Conservation (phyloP, 2,888 invertebrate species). For the Scaptodrosophila latifasciaeformis region DNA sequence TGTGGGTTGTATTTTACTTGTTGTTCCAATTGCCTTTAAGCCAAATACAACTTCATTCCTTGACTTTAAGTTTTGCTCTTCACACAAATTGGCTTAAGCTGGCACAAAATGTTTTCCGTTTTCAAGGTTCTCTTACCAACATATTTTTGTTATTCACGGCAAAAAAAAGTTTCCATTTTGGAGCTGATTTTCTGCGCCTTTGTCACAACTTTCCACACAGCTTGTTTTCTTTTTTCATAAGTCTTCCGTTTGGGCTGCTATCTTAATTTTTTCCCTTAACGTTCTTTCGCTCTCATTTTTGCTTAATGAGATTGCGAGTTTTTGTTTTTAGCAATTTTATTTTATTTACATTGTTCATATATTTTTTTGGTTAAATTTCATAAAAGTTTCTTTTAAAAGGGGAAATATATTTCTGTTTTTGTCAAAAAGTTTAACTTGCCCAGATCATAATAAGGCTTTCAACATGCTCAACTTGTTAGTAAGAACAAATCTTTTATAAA, state of each 20-base stretch:
- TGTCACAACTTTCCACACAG: constrained; percentile 46
- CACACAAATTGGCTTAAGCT: constrained; percentile 65
- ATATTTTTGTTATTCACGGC: no score
- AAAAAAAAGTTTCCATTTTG: constrained; percentile 40
- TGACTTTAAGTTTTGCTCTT: constrained; percentile 37
- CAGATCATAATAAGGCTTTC: no score
- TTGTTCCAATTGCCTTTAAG: constrained; percentile 36
- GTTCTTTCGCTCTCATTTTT: constrained; percentile 4
- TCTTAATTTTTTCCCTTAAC: no score
- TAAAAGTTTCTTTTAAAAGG: no score
- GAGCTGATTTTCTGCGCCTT: constrained; percentile 52
- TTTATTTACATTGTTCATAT: no score
- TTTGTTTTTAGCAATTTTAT: constrained; percentile 34
- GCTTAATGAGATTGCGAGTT: constrained; percentile 59
- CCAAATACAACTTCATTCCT: constrained; percentile 12
- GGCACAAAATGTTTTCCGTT: constrained; percentile 55
- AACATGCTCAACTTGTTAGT: no score
- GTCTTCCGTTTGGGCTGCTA: neutral
- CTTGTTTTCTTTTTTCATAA: neutral
- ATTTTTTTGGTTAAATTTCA: neutral
- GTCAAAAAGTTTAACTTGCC: no score
- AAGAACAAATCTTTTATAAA: no score
- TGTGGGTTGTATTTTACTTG: constrained; percentile 15
- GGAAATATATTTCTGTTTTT: no score
- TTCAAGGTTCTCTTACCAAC: no score